Evolutionary conservation across 1,140 invertebrate species (phyloP), one percentile per base, ranked within the genome.

Genomic region (Drosophila tristis): DNA sequence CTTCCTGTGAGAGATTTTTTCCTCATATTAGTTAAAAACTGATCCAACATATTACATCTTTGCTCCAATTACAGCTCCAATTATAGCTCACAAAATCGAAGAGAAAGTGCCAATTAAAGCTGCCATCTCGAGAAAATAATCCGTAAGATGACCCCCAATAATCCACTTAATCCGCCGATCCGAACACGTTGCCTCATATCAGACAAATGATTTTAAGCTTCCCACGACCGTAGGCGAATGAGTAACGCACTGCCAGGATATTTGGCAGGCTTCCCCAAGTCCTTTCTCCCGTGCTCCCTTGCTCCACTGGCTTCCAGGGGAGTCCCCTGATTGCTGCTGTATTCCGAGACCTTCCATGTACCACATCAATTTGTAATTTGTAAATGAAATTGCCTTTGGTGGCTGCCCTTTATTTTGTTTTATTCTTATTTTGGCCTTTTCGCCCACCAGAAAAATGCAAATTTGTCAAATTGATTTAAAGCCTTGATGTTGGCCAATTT

Each of bases 391-490:
- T 81, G 82, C 67, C 61, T 78, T 80, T 74, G 61, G 43, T 29
- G 65, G 76, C 53, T 25, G 39, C 66, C 64, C 56, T 59, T 78
- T 68, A 56, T 67, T 74, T 58, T 54, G 53, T 48, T 60, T 51
- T 31, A 43, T n/a, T 63, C 59, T 63, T 62, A 23, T 51, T 44
- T 51, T 39, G 4, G 11, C 16, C 44, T 57, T 29, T 63, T 42
- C 50, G 45, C 65, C 44, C 57, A 64, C 55, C 63, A 67, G 72
- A 72, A 70, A 86, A 86, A 86, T 86, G 81, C 65, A 87, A 86
- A 86, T 86, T 81, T 76, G 65, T 82, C 81, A 86, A 86, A 86
- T 86, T 86, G 81, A 87, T 81, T 86, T 78, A 86, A 81, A 75
- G 78, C 66, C 78, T 80, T 70, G 55, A 70, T 86, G 78, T 49